These are phyloP conservation scores for Scolopax bukidnonensis DNA, from an alignment of 2,797 vertebrate genomes.

Conservation along the genomic window DNA sequence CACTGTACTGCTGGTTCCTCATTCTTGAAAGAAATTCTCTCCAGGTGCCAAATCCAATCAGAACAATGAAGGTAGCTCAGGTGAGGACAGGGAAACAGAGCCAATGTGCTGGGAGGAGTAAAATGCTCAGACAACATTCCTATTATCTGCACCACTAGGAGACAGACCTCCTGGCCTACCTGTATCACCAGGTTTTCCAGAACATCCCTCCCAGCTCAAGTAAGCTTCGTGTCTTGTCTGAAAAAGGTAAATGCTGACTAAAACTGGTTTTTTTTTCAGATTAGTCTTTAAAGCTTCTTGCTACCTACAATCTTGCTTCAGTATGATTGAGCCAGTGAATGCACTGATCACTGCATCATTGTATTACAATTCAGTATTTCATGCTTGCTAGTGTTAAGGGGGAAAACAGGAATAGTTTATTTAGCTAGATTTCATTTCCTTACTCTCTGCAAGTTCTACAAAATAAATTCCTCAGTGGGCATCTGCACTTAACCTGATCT, in stretches of 20 bases:
- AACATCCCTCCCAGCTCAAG: neutral
- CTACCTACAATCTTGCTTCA: neutral
- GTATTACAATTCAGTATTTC: neutral
- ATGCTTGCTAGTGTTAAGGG: neutral
- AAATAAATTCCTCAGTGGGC: constrained; percentile 11
- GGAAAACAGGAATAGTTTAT: neutral
- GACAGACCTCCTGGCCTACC: neutral
- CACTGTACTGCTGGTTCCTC: neutral
- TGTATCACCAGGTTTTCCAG: neutral
- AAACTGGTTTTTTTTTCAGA: neutral
- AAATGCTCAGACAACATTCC: neutral
- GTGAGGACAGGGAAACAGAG: neutral
- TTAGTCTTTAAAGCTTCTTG: neutral
- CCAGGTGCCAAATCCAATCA: constrained; percentile 5
- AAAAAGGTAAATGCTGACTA: neutral
- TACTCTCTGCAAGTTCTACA: neutral
- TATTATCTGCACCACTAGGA: neutral
- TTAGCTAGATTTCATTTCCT: constrained; percentile 17
- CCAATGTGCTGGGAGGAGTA: neutral
- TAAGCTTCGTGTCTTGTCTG: neutral
- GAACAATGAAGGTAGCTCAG: neutral
- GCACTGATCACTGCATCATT: neutral
- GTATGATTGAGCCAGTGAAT: neutral
- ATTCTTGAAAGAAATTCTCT: neutral
- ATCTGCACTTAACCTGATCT: neutral